phyloP scores from a whole-genome alignment of 2,113 vertebrate genomes.

The Paradoxurus hermaphroditus region DNA sequence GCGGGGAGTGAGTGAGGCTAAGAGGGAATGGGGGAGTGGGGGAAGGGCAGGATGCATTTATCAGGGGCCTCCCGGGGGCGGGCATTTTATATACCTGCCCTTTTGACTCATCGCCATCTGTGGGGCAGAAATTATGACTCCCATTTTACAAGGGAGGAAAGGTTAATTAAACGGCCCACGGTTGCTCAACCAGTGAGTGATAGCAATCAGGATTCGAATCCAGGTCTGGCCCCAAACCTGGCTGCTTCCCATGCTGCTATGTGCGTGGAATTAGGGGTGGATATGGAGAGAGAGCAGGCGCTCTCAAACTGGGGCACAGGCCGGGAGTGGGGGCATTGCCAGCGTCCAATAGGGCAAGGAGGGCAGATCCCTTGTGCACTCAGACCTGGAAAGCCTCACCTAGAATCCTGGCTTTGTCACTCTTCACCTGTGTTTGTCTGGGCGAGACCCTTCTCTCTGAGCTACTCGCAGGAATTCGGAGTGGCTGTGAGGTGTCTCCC shows the following conservation, averaged over 20 bases:
- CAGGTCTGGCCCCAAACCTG: constrained; percentile 3
- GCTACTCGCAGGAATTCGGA: fast-evolving
- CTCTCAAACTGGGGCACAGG: background rate
- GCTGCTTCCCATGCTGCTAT: background rate
- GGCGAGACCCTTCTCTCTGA: background rate
- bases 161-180: constrained; percentile 14
- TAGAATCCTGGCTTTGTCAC: background rate
- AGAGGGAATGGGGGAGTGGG: background rate
- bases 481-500: background rate
- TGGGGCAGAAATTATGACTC: background rate
- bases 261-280: background rate
- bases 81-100: background rate
- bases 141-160: background rate
- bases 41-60: background rate
- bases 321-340: background rate
- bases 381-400: background rate
- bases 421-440: fast-evolving
- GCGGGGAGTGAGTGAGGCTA: background rate
- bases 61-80: background rate
- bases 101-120: background rate
- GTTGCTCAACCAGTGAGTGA: background rate
- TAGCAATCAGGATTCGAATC: background rate
- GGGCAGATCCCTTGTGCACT: too few species aligned
- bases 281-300: background rate
- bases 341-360: too few species aligned